A percentile compares a stretch with the other conserved stretches of the same genome.
Conservation (phyloP, 1,140 invertebrate species). For the Leptonema lineaticorne region DNA sequence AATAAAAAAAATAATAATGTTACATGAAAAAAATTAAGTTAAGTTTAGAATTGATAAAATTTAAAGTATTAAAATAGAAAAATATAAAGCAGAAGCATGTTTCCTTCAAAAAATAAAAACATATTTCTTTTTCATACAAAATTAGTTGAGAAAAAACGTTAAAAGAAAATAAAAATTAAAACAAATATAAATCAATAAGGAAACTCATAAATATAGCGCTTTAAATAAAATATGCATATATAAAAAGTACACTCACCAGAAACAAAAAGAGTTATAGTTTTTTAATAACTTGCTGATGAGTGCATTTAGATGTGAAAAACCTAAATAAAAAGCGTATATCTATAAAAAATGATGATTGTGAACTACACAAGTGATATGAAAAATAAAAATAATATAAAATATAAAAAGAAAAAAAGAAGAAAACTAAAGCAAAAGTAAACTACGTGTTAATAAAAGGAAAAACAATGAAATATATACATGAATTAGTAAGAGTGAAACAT, state of each 20-base stretch:
- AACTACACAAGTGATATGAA: background rate
- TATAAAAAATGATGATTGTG: background rate
- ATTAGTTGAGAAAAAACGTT: too few relatives aligned
- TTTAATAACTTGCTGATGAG: background rate
- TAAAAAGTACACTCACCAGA: constrained; percentile 2
- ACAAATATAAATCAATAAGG: background rate
- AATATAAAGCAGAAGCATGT: too few relatives aligned
- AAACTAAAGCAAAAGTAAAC: too few relatives aligned
- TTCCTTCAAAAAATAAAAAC: too few relatives aligned
- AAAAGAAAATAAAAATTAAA: constrained; percentile 6
- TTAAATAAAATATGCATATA: background rate
- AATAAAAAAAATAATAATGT: too few relatives aligned
- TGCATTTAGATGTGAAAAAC: constrained; percentile 13
- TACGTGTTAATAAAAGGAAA: background rate
- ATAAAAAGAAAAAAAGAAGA: background rate
- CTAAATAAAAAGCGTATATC: constrained; percentile 13
- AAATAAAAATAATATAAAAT: background rate
- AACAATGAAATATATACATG: background rate
- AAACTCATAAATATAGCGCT: background rate
- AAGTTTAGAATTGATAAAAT: too few relatives aligned
- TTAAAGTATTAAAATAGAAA: too few relatives aligned
- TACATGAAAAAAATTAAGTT: too few relatives aligned
- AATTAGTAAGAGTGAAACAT: background rate
- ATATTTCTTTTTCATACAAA: too few relatives aligned
- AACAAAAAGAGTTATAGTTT: background rate